These are phyloP conservation scores for Marasmarcha lunaedactyla DNA, from an alignment of 2,888 invertebrate genomes.

Conservation along the genomic window DNA sequence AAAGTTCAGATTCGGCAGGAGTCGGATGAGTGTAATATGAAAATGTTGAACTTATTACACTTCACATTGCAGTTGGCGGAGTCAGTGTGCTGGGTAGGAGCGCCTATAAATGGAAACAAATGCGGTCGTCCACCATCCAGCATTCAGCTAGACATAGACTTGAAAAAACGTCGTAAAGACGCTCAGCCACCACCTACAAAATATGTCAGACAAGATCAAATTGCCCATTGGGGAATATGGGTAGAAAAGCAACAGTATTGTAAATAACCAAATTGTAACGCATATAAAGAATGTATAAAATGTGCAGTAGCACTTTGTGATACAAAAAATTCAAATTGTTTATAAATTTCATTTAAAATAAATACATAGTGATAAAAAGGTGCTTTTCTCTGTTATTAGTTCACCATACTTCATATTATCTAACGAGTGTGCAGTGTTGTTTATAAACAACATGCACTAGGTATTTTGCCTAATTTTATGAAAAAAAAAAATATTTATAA, in stretches of 20 bases:
- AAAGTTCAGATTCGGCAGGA: conserved; percentile 15
- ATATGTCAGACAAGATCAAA: conserved; percentile 18
- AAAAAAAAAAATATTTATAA: too few relatives aligned
- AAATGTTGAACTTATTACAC: conserved; percentile 14
- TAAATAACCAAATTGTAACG: background rate
- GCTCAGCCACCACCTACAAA: conserved; percentile 21
- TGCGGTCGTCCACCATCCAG: conserved; percentile 22
- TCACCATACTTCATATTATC: too few relatives aligned
- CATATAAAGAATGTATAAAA: conserved; percentile 4
- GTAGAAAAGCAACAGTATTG: conserved; percentile 2
- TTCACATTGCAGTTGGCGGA: conserved; percentile 25
- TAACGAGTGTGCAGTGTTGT: too few relatives aligned
- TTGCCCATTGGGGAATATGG: conserved; percentile 18
- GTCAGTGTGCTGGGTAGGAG: conserved; percentile 23
- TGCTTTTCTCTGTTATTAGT: too few relatives aligned
- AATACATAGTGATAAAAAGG: too few relatives aligned
- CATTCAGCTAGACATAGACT: conserved; percentile 22
- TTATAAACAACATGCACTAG: too few relatives aligned
- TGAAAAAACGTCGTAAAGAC: conserved; percentile 23
- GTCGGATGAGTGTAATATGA: background rate
- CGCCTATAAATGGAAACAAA: conserved; percentile 24
- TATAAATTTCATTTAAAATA: conserved; percentile 4
- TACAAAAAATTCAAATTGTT: conserved; percentile 6
- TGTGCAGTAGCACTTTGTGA: conserved; percentile 5
- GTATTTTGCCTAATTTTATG: too few relatives aligned